A percentile compares a stretch with the other conserved stretches of the same genome.
Evolutionary conservation across 1,140 invertebrate genomes (phyloP).

Genomic region (Cydia strobilella): DNA sequence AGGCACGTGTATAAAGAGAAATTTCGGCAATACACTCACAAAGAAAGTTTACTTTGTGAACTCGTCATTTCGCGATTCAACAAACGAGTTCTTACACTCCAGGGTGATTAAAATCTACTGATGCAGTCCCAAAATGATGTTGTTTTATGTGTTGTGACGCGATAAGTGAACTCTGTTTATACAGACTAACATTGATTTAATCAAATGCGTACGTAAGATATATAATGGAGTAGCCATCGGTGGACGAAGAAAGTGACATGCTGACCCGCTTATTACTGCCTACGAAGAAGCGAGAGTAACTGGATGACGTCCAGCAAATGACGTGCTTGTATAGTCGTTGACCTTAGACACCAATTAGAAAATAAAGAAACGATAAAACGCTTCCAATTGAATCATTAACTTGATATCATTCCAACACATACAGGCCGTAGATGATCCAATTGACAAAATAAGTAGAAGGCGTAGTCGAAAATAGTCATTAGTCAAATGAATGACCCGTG

Average conservation of each 20-base stretch:
- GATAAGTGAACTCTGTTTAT: constrained; percentile 29
- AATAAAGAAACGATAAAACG: constrained; percentile 15
- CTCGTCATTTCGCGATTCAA: constrained; percentile 61
- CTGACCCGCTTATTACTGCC: constrained; percentile 52
- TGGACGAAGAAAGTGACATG: constrained; percentile 64
- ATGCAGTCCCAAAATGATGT: constrained; percentile 28
- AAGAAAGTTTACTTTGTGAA: constrained; percentile 68
- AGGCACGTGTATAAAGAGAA: constrained; percentile 55
- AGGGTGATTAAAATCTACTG: constrained; percentile 38
- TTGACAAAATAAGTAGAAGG: constrained; percentile 37
- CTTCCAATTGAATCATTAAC: neutral
- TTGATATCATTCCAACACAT: constrained; percentile 1
- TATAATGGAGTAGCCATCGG: constrained; percentile 41
- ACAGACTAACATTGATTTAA: neutral
- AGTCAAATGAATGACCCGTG: constrained; percentile 42
- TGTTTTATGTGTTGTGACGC: constrained; percentile 25
- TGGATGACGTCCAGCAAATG: constrained; percentile 44
- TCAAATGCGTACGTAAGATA: constrained; percentile 14
- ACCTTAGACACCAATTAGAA: constrained; percentile 22
- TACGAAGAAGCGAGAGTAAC: constrained; percentile 58
- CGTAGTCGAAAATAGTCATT: constrained; percentile 42
- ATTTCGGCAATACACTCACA: constrained; percentile 70
- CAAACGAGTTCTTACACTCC: constrained; percentile 53
- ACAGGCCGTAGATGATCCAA: neutral
- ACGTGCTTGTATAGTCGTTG: neutral